Conservation (phyloP, 1,140 invertebrate genomes). For the Sinonovacula constricta region DNA sequence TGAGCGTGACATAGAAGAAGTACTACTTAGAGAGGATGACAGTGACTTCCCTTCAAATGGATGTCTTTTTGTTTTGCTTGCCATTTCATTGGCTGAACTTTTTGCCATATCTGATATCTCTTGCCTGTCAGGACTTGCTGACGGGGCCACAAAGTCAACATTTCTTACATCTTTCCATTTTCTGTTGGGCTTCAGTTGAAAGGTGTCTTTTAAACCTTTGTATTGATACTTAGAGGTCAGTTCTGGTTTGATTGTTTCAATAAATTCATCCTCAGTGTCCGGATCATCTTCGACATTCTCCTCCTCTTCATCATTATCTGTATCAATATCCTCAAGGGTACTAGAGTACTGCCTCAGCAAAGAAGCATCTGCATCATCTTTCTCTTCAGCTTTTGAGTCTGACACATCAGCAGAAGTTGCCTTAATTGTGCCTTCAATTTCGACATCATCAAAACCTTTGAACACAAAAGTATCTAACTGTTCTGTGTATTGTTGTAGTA, state of each 20-base stretch:
- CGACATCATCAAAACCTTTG: constrained; percentile 3
- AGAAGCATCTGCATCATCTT: constrained; percentile 1
- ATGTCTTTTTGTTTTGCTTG: background rate
- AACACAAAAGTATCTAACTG: constrained; percentile 47
- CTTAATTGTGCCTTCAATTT: background rate
- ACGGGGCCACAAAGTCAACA: too few relatives aligned
- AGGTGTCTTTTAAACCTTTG: constrained; percentile 39
- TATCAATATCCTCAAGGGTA: constrained; percentile 9
- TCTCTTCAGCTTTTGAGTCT: constrained; percentile 24
- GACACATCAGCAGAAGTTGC: constrained; percentile 1
- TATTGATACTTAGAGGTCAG: constrained; percentile 27
- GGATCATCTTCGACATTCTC: constrained; percentile 8
- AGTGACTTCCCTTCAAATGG: background rate
- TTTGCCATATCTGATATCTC: background rate
- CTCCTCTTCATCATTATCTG: constrained; percentile 28
- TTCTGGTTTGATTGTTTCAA: background rate
- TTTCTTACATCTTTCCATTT: constrained; percentile 1
- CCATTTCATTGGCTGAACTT: background rate
- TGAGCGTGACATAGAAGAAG: background rate
- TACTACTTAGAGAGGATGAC: constrained; percentile 26
- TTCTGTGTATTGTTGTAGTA: constrained; percentile 41
- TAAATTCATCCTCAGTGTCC: constrained; percentile 8
- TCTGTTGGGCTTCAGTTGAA: constrained; percentile 18
- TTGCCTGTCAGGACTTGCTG: too few relatives aligned
- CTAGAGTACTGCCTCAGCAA: constrained; percentile 35